phyloP scores from a whole-genome alignment of 2,888 invertebrate genomes.

The Tetheella fluctuosa region DNA sequence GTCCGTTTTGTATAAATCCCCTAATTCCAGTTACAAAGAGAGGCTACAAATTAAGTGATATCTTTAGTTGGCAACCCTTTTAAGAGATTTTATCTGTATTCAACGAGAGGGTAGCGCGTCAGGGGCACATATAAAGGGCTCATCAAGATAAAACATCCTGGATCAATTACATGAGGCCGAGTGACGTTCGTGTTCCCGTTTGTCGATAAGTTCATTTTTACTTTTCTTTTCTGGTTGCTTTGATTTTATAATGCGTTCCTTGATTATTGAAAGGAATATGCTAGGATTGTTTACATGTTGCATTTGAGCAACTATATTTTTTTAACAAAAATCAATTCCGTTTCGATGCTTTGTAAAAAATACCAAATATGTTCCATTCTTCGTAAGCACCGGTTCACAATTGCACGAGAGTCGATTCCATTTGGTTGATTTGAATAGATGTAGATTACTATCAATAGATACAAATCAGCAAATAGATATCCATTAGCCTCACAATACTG shows the following conservation, averaged over 20 bases:
- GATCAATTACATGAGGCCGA: conserved; percentile 81
- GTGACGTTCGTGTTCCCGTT: conserved; percentile 75
- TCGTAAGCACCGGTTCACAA: conserved; percentile 54
- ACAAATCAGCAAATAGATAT: conserved; percentile 68
- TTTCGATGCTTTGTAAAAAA: conserved; percentile 41
- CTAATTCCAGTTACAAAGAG: conserved; percentile 77
- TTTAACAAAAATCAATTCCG: conserved; percentile 37
- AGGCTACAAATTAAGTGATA: conserved; percentile 83
- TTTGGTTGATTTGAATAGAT: conserved; percentile 65
- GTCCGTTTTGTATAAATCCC: conserved; percentile 64
- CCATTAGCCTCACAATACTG: conserved; percentile 62
- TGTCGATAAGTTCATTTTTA: conserved; percentile 60
- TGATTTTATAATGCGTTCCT: conserved; percentile 4
- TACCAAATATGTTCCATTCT: conserved; percentile 47
- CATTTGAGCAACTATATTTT: neutral
- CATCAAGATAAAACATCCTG: conserved; percentile 82
- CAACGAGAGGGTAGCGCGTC: conserved; percentile 75
- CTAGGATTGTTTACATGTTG: neutral
- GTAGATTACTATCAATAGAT: conserved; percentile 69
- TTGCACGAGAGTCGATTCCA: conserved; percentile 58
- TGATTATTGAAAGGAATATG: neutral
- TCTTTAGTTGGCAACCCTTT: conserved; percentile 83
- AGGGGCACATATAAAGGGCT: conserved; percentile 78
- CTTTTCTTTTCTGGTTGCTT: conserved; percentile 44
- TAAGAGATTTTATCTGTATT: conserved; percentile 79